Percentiles rank a stretch among this genome's conserved stretches.
These are phyloP conservation scores for Forbesichthys papilliferus DNA, from an alignment of 2,113 vertebrate species.

Conservation along the genomic window DNA sequence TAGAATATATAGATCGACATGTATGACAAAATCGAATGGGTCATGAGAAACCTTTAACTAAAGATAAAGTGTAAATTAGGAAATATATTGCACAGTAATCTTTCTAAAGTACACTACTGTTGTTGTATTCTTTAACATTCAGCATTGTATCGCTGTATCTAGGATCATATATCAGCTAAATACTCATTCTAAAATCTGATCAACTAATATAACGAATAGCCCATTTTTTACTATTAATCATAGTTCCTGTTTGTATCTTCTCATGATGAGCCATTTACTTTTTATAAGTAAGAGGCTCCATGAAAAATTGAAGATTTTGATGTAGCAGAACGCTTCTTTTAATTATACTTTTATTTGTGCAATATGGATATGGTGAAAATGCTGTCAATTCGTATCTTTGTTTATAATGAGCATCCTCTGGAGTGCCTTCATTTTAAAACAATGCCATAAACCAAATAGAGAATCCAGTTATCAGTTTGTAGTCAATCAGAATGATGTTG, in stretches of 20 bases:
- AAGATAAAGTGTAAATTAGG: no score
- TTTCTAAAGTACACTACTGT: neutral
- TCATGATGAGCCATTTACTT: neutral
- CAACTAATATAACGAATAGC: no score
- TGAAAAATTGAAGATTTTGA: neutral
- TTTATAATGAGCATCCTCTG: conserved; percentile 29
- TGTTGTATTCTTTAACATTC: neutral
- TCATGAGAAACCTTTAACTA: no score
- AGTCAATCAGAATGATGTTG: conserved; percentile 19
- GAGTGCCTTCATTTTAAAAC: conserved; percentile 16
- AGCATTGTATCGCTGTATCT: neutral
- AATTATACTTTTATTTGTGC: neutral
- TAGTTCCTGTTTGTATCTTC: neutral
- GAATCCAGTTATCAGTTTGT: conserved; percentile 16
- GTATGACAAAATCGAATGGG: no score
- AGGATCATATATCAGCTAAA: neutral
- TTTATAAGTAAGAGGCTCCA: neutral
- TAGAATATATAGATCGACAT: no score
- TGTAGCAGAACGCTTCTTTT: no score
- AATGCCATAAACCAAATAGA: conserved; percentile 27
- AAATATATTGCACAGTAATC: neutral
- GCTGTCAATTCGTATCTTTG: conserved; percentile 8
- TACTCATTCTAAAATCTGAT: neutral
- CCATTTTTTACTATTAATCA: neutral
- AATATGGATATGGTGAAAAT: neutral